phyloP scores from a whole-genome alignment of 2,888 invertebrate genomes.

The Andrena fulva region DNA sequence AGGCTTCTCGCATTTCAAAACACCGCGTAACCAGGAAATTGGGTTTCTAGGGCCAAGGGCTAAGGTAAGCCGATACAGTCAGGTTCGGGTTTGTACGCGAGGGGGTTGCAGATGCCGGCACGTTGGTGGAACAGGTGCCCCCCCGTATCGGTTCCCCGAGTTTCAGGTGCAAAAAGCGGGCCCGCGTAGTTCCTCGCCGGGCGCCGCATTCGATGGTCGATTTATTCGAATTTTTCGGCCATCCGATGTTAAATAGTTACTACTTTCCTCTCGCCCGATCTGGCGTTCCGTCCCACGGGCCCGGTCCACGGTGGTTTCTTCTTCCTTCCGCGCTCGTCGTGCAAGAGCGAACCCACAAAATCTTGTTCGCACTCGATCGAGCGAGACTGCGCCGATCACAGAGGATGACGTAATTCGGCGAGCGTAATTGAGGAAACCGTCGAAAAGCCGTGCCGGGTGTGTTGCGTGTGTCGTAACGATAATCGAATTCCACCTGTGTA shows the following conservation, averaged over 20 bases:
- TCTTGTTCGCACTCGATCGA: slow-evolving; percentile 12
- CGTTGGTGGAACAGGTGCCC: slow-evolving; percentile 62
- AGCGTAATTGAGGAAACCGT: slow-evolving; percentile 46
- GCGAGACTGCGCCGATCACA: neutral
- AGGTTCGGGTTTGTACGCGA: slow-evolving; percentile 46
- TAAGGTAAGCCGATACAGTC: slow-evolving; percentile 58
- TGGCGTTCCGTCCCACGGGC: too few relatives aligned
- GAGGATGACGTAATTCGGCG: slow-evolving; percentile 36
- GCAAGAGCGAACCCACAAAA: neutral
- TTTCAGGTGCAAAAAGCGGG: slow-evolving; percentile 31
- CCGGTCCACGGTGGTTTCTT: neutral
- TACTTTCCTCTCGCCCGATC: neutral
- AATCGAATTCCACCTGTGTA: neutral
- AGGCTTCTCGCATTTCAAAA: slow-evolving; percentile 52
- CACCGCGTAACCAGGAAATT: slow-evolving; percentile 47
- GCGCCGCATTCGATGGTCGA: slow-evolving; percentile 13
- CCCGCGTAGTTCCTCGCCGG: slow-evolving; percentile 31
- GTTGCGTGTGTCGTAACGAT: neutral
- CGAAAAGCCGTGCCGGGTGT: slow-evolving; percentile 26
- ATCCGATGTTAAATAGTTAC: too few relatives aligned
- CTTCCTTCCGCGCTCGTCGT: neutral
- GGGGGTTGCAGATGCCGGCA: slow-evolving; percentile 50
- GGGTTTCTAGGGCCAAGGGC: slow-evolving; percentile 29
- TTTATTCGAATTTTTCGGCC: slow-evolving; percentile 34
- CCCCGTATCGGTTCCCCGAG: slow-evolving; percentile 39